Base-by-base conservation (phyloP, 2,888 invertebrate species). In the Phlogophora meticulosa region DNA sequence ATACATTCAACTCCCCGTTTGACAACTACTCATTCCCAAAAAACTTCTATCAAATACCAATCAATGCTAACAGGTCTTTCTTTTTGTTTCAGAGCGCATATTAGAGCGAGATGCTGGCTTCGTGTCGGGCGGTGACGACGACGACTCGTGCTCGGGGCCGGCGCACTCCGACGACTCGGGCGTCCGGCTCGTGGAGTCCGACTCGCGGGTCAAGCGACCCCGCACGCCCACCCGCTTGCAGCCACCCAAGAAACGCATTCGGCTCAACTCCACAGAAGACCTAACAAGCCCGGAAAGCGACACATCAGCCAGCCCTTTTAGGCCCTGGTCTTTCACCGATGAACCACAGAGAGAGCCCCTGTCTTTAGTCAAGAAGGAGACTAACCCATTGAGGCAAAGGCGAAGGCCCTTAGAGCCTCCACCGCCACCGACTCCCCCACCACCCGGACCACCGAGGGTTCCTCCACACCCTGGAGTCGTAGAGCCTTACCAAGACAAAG, bases 211-310 rank as follows among this genome's bases (percentile, higher is more conserved):
- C 52, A 97, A 97, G 83, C 95, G 97, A 5, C 94, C 96, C 13
- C 89, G 92, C 52, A 91, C 95, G 42, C 88, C 91, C 17, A 89
- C 83, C 53, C 85, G 90, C 78, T 88, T 90, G 88, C 96, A 76
- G 94, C 97, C 98, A 0, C 95, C 97, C 0, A 97, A 98, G 89
- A 98, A 98, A 88, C 96, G 97, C 48, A 96, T 97, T 86, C 96
- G 97, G 36, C 95, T 96, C 66, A 86, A 87, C 61, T 93, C 92
- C 28, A 88, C 83, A 55, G 94, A 94, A 42, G 94, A 94, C 42
- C 68, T 91, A 7, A 86, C 88, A n/a, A 93, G 92, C 71, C 92
- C 92, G 0, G 94, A 92, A 75, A 92, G 94, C 75, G 92, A 96
- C 63, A 85, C 92, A 0, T 95, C 82, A 40, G 59, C 96, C 66